Evolutionary conservation across 2,888 invertebrate species (phyloP).

Genomic region (Cantharis rufa): DNA sequence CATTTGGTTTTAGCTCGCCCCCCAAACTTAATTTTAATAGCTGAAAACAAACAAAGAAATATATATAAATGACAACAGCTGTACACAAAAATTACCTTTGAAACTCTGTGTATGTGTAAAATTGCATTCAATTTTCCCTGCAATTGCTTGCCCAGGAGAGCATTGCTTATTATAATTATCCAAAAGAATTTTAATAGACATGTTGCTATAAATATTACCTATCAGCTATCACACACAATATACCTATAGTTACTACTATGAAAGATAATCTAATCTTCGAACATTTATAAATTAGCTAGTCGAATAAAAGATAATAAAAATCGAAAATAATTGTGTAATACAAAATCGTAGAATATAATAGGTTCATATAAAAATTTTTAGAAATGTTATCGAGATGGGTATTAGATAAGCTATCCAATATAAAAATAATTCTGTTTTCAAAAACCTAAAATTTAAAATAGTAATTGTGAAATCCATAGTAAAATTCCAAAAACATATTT

Average conservation of each 20-base stretch:
- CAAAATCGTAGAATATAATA: too few relatives aligned
- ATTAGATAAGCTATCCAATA: too few relatives aligned
- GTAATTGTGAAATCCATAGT: too few relatives aligned
- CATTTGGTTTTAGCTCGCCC: conserved; percentile 20
- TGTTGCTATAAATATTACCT: background rate
- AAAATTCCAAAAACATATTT: too few relatives aligned
- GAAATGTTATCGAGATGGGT: too few relatives aligned
- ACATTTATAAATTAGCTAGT: background rate
- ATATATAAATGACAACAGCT: background rate
- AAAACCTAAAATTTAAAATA: too few relatives aligned
- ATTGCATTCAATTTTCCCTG: background rate
- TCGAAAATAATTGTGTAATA: too few relatives aligned
- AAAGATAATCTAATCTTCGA: background rate
- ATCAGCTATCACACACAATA: background rate
- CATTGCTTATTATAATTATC: background rate
- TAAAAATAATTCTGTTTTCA: too few relatives aligned
- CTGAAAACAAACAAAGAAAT: conserved; percentile 4
- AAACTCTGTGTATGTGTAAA: background rate
- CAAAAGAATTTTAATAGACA: background rate
- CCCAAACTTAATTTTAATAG: conserved; percentile 13
- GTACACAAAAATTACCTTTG: background rate
- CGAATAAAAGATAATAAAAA: too few relatives aligned
- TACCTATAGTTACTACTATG: too few relatives aligned
- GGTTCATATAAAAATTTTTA: too few relatives aligned
- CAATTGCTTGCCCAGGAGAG: background rate